These are phyloP conservation scores for Dendrocincla fuliginosa DNA, from an alignment of 2,797 vertebrate species.

Conservation along the genomic window DNA sequence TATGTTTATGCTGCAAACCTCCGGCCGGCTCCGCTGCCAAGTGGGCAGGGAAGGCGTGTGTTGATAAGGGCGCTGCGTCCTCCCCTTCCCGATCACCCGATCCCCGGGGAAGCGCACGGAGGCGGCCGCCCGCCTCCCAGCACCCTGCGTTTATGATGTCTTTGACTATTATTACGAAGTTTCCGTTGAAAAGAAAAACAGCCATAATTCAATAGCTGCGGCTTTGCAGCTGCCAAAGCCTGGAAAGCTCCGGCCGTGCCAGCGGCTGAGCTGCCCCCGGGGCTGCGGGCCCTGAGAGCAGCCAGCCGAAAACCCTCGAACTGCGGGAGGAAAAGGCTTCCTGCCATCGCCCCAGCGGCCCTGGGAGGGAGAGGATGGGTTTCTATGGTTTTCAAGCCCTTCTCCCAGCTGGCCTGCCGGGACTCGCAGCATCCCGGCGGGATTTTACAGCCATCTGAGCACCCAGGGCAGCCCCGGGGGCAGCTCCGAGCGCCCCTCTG, in stretches of 20 bases:
- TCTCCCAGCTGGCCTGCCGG: neutral
- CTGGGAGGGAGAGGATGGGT: neutral
- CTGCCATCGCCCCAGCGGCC: neutral
- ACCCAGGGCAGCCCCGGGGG: neutral
- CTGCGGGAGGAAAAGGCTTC: neutral
- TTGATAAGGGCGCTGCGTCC: constrained; percentile 3
- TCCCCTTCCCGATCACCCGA: neutral
- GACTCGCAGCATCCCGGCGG: neutral
- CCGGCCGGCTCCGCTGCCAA: neutral
- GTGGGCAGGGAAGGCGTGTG: neutral
- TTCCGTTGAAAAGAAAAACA: neutral
- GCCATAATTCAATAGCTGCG: neutral
- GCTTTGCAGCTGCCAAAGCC: constrained; percentile 9
- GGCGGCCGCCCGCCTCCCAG: neutral
- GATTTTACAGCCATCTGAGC: neutral
- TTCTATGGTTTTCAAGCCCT: neutral
- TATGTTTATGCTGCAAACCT: constrained; percentile 15
- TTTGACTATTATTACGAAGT: neutral
- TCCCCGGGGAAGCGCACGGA: neutral
- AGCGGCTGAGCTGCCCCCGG: neutral
- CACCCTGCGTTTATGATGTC: neutral
- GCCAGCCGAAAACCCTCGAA: neutral
- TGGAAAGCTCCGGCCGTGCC: constrained; percentile 35
- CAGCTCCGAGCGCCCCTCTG: neutral
- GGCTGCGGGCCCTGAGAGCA: neutral